Percentiles rank a stretch among this genome's conserved stretches.
Conservation (phyloP, 2,797 vertebrate genomes). For the Cyclura pinguis region DNA sequence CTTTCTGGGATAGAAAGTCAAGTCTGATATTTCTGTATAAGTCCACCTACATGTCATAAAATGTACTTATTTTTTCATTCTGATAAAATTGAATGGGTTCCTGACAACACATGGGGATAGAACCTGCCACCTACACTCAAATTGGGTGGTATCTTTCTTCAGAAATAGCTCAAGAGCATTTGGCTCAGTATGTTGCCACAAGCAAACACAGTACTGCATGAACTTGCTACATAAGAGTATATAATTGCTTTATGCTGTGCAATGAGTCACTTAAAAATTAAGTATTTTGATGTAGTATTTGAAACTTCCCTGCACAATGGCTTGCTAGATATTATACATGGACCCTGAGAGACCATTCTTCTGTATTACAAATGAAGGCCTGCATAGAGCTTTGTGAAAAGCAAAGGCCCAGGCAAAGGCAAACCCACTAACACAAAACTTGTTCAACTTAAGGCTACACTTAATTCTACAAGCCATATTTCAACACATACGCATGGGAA, state of each 20-base stretch:
- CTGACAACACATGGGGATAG: slow-evolving; percentile 3
- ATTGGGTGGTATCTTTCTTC: slow-evolving; percentile 31
- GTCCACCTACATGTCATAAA: slow-evolving; percentile 16
- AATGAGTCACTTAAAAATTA: slow-evolving; percentile 63
- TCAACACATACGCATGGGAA: slow-evolving; percentile 24
- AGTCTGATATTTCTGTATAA: slow-evolving; percentile 25
- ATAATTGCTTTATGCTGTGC: slow-evolving; percentile 63
- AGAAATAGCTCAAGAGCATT: slow-evolving; percentile 34
- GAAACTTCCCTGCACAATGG: slow-evolving; percentile 42
- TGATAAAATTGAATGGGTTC: slow-evolving; percentile 10
- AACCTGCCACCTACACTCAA: slow-evolving; percentile 39
- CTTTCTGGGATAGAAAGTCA: slow-evolving; percentile 18
- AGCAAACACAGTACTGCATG: slow-evolving; percentile 40
- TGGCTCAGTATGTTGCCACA: slow-evolving; percentile 35
- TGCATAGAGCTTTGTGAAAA: slow-evolving; percentile 58
- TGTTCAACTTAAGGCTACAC: slow-evolving; percentile 24
- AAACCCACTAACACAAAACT: slow-evolving; percentile 43
- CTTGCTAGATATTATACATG: slow-evolving; percentile 41
- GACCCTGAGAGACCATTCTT: slow-evolving; percentile 51
- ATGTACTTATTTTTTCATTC: slow-evolving; percentile 7
- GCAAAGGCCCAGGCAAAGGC: slow-evolving; percentile 36
- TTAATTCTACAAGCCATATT: slow-evolving; percentile 34
- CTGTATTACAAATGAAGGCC: slow-evolving; percentile 46
- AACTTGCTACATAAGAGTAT: slow-evolving; percentile 62
- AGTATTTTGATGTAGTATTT: slow-evolving; percentile 54